phyloP scores from a whole-genome alignment of 2,797 vertebrate genomes.

The Anguilla marmorata region DNA sequence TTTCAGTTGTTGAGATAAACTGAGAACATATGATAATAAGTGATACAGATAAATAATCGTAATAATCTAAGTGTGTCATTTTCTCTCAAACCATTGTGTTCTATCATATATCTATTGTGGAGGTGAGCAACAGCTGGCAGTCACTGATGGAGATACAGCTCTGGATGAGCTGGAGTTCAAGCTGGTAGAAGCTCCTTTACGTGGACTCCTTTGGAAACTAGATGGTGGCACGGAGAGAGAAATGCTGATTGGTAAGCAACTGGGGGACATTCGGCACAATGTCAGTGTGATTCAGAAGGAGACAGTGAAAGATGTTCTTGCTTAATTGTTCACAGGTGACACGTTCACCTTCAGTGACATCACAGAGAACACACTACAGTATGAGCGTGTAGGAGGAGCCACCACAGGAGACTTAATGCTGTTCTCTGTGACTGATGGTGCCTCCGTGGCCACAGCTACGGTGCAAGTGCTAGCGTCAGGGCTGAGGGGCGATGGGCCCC shows the following conservation, averaged over 20 bases:
- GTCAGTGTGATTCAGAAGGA: background rate
- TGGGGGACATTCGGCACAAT: background rate
- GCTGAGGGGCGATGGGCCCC: slow-evolving; percentile 65
- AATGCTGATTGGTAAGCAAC: slow-evolving; percentile 67
- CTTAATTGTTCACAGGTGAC: slow-evolving; percentile 74
- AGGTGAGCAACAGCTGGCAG: slow-evolving; percentile 84
- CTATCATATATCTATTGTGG: slow-evolving; percentile 7
- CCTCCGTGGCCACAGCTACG: slow-evolving; percentile 70
- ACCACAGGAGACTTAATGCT: slow-evolving; percentile 79
- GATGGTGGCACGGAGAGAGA: slow-evolving; percentile 54
- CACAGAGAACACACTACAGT: slow-evolving; percentile 78
- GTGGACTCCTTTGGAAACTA: slow-evolving; percentile 77
- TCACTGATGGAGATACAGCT: slow-evolving; percentile 75
- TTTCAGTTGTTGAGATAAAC: background rate
- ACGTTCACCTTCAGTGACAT: slow-evolving; percentile 86
- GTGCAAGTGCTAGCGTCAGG: slow-evolving; percentile 80
- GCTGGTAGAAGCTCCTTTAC: slow-evolving; percentile 79
- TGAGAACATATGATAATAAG: background rate
- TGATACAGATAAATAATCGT: background rate
- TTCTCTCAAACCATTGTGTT: background rate
- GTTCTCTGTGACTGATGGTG: slow-evolving; percentile 85
- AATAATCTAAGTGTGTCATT: background rate
- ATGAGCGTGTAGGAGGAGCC: slow-evolving; percentile 79
- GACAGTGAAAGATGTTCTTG: background rate
- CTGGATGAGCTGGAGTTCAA: slow-evolving; percentile 88